Base-by-base conservation (phyloP, 1,140 invertebrate species). In the Elymnias hypermnestra region DNA sequence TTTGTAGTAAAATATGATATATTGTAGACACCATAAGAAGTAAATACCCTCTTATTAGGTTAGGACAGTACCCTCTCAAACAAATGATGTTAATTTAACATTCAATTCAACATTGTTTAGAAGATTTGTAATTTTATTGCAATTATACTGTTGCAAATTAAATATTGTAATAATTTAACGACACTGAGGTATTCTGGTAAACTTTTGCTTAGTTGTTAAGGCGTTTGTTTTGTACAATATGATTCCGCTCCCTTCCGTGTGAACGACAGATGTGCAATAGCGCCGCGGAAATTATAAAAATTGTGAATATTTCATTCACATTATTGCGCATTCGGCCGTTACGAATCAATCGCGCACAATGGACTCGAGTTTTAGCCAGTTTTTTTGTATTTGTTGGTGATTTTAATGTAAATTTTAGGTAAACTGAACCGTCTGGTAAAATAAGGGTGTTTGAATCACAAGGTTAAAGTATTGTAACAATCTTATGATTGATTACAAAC, bases 401-500 rank as follows among this genome's bases (percentile, higher is more conserved):
- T 85, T 85, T 83, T 82, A 62, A 83, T 83, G 75, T 83, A 74
- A 78, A 81, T 83, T 82, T 78, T 67, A 68, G 61, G 73, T 78
- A 74, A 81, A 79, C 65, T 72, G 57, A 64, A 66, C 70, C 63
- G 51, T 72, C 65, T 72, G 59, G 72, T 63, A 69, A 61, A 49
- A 57, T 66, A 74, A 63, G 63, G 73, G 72, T 76, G 69, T 63
- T 69, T 65, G 72, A 51, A 55, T 57, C 9, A 6, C n/a, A 4
- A 41, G 63, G n/a, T 66, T 70, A 66, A 54, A 60, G 54, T 49
- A 48, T 59, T 60, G 54, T 66, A 79, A 83, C 79, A 85, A 82
- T 79, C 78, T 81, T 77, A 53, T 85, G 78, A 85, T 85, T 85
- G 82, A 85, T 85, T 85, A 61, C 65, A 78, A 83, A 83, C 82